Conservation (phyloP, 2,797 vertebrate genomes). For the Champsocephalus gunnari region DNA sequence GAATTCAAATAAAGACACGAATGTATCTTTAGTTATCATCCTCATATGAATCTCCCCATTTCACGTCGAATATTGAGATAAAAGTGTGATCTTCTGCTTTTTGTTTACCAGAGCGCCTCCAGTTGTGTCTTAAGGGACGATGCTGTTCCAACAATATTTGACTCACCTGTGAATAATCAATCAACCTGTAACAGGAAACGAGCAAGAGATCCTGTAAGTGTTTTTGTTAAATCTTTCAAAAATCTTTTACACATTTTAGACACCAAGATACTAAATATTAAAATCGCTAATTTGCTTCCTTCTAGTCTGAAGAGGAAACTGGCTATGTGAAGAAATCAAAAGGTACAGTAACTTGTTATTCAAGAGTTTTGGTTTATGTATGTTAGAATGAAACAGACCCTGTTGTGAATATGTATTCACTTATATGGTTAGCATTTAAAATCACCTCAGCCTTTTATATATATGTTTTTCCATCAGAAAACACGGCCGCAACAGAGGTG, state of each 20-base stretch:
- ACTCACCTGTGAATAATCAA: conserved; percentile 90
- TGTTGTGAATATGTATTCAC: conserved; percentile 3
- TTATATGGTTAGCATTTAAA: neutral
- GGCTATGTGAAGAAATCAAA: conserved; percentile 83
- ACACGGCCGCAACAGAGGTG: conserved; percentile 47
- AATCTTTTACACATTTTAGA: neutral
- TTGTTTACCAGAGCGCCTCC: conserved; percentile 87
- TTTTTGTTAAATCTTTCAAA: conserved; percentile 11
- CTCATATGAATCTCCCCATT: neutral
- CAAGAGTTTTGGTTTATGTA: neutral
- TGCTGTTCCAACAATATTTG: conserved; percentile 97
- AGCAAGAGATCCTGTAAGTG: conserved; percentile 91
- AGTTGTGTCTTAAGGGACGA: conserved; percentile 90
- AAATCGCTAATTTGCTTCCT: conserved; percentile 23
- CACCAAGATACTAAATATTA: neutral
- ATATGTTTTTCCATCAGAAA: conserved; percentile 60
- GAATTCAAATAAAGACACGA: too few relatives aligned
- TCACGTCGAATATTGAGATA: neutral
- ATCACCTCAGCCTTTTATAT: conserved; percentile 16
- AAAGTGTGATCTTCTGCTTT: neutral
- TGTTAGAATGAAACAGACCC: neutral
- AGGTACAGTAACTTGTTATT: conserved; percentile 65
- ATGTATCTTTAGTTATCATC: neutral
- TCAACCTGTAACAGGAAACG: conserved; percentile 91
- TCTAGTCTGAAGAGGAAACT: conserved; percentile 76